Base-by-base conservation (phyloP, 2,888 invertebrate species). In the Drosophila fulvimacula region DNA sequence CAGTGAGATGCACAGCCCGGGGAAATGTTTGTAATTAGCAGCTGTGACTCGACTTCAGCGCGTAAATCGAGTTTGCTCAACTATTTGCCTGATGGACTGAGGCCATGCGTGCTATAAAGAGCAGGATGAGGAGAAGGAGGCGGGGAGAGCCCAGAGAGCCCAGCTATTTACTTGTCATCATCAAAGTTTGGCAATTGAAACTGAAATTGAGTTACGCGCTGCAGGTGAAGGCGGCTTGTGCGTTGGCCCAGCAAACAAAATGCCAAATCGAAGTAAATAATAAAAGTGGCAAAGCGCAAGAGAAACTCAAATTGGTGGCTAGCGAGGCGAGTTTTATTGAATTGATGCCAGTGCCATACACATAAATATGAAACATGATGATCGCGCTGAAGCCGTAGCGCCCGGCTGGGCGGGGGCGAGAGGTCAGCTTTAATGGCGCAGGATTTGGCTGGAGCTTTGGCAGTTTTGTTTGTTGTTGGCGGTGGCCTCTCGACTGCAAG, bases 321-420 rank as follows among this genome's bases (percentile, higher is more conserved):
- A 82, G 77, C 70, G 73, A 69, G 65, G 78, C 75, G 61, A 30
- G 42, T 48, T 78, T 83, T 48, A 83, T 82, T 82, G 82, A 83
- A 83, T n/a, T n/a, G n/a, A 24, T 42, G 51, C 51, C 58, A 64
- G 21, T 30, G 27, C n/a, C n/a, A 46, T 32, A 52, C 59, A 72
- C 78, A 79, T 83, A 83, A 82, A 82, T 82, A 82, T 82, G 82
- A 82, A 84, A 80, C 76, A 69, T 69, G 76, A 82, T 68, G 76
- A 83, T 68, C 70, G 65, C 46, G 57, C 42, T 57, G 41, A 21
- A 38, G 17, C 48, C 21, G 30, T 41, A 58, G 56, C 46, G 49
- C 27, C 27, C 61, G 4, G 38, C n/a, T n/a, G 5, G 11, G 32
- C 1, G 27, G 6, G 27, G 6, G 27, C 7, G 34, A 30, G 66